Conservation (phyloP, 1,140 invertebrate genomes). For the roundworm (Caenorhabditis elegans) region WBcel235 BX284603.4:7907001-7907500, state of each 20-base stretch:
- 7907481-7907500: too few relatives aligned
- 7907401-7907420: too few relatives aligned
- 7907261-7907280: neutral
- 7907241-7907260: neutral
- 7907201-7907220: conserved; percentile 77
- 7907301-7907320: neutral
- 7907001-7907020: conserved; percentile 78
- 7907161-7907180: conserved; percentile 74
- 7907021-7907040: conserved; percentile 89
- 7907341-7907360: neutral
- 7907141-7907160: neutral
- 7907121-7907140: conserved; percentile 53
- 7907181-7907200: conserved; percentile 74
- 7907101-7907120: conserved; percentile 62
- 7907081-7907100: conserved; percentile 68
- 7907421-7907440: too few relatives aligned
- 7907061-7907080: conserved; percentile 95
- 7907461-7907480: too few relatives aligned
- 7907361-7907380: neutral
- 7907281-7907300: neutral
- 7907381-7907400: too few relatives aligned
- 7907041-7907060: conserved; percentile 84
- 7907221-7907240: neutral
- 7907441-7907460: too few relatives aligned
- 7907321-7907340: neutral